These are phyloP conservation scores for Pseudotriccus pelzelni DNA, from an alignment of 2,797 vertebrate species.

Conservation along the genomic window DNA sequence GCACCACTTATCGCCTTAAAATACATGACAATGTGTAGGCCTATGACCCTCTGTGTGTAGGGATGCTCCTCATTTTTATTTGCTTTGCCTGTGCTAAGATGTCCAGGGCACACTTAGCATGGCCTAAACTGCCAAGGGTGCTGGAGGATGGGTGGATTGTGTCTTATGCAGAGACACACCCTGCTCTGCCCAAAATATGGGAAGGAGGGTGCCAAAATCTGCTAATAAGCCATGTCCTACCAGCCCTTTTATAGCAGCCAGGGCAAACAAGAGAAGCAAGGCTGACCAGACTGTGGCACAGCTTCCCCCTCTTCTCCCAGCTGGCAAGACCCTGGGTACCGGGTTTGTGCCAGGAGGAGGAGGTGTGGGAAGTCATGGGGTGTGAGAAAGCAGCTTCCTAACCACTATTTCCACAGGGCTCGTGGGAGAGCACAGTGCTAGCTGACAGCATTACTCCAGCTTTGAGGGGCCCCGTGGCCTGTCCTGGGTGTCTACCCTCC, in stretches of 20 bases:
- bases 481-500: rapidly evolving
- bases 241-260: not conserved
- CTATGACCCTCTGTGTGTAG: not conserved
- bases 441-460: rapidly evolving
- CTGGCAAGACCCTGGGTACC: not conserved
- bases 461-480: not conserved
- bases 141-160: not conserved
- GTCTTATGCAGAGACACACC: not conserved
- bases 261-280: not conserved
- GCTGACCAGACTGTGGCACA: not conserved
- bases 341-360: rapidly evolving
- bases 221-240: rapidly evolving
- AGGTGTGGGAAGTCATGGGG: rapidly evolving
- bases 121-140: not conserved
- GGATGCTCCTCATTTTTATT: not conserved
- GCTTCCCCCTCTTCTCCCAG: not conserved
- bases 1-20: not conserved
- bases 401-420: rapidly evolving
- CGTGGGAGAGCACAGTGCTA: rapidly evolving
- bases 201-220: not conserved
- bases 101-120: not conserved
- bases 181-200: not conserved
- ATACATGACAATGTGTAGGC: not conserved
- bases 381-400: not conserved
- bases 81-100: not conserved